phyloP scores from a whole-genome alignment of 2,113 vertebrate species.

The Rattus norvegicus region DNA sequence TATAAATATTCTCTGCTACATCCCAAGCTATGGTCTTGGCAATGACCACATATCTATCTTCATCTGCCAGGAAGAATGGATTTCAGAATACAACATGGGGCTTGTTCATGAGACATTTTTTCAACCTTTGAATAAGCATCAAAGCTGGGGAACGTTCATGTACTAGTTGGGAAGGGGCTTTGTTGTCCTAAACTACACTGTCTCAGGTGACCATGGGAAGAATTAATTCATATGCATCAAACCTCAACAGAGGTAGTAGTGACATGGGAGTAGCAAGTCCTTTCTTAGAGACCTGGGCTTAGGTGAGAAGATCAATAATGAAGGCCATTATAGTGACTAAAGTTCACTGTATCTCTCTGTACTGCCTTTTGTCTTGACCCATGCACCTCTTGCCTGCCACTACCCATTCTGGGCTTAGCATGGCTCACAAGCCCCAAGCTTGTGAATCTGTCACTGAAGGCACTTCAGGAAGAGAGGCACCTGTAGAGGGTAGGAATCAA shows the following conservation, averaged over 20 bases:
- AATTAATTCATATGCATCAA: not conserved
- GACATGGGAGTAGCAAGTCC: not conserved
- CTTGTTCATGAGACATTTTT: not conserved
- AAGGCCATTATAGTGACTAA: conserved; percentile 49
- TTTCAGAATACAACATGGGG: not conserved
- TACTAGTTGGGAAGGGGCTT: too few species aligned
- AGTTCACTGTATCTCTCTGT: conserved; percentile 11
- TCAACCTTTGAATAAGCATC: not conserved
- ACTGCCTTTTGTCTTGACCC: conserved; percentile 63
- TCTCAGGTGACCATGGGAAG: not conserved
- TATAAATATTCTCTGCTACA: not conserved
- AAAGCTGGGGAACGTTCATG: not conserved
- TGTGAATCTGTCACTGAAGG: not conserved
- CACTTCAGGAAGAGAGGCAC: not conserved
- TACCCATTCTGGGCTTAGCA: not conserved
- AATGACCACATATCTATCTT: not conserved
- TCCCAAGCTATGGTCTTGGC: not conserved
- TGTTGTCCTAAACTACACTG: not conserved
- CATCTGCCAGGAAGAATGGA: not conserved
- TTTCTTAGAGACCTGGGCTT: not conserved
- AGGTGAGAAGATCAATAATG: not conserved
- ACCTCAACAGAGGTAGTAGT: not conserved
- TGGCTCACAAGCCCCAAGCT: not conserved
- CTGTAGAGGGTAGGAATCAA: not conserved
- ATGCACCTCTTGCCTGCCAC: conserved; percentile 18